A percentile compares a stretch with the other conserved stretches of the same genome.
Conservation (phyloP, 2,113 vertebrate genomes). For the Microtus ochrogaster region DNA sequence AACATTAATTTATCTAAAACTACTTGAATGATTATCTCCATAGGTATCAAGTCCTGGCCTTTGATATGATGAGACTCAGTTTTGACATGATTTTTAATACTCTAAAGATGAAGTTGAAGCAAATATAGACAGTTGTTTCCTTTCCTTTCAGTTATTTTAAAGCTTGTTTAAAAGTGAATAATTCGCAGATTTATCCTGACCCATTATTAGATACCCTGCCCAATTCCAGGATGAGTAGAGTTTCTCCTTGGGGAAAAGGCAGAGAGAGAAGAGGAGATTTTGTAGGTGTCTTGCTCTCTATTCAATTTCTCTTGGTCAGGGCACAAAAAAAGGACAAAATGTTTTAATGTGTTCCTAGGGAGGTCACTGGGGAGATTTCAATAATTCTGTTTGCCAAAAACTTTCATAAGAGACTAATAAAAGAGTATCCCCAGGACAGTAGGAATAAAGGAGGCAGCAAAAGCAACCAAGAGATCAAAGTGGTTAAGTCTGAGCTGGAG, state of each 20-base stretch:
- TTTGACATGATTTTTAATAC: background rate
- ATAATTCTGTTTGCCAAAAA: background rate
- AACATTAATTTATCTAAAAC: background rate
- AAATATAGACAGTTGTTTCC: no score
- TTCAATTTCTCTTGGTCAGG: background rate
- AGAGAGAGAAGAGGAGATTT: background rate
- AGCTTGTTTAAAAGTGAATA: background rate
- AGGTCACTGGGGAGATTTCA: background rate
- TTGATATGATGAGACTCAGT: background rate
- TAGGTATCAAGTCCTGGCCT: background rate
- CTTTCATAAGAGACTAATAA: background rate
- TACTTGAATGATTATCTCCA: background rate
- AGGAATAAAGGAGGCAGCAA: background rate
- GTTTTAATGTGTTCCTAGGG: background rate
- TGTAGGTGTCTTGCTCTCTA: background rate
- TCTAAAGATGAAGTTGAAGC: background rate
- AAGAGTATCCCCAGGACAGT: background rate
- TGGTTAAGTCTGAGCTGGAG: background rate
- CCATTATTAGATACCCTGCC: background rate
- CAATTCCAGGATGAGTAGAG: background rate
- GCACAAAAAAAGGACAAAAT: background rate
- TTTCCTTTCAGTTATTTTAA: no score
- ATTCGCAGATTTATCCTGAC: background rate
- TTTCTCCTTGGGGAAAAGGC: background rate
- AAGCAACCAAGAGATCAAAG: background rate